A percentile compares a stretch with the other conserved stretches of the same genome.
phyloP scores from a whole-genome alignment of 2,797 vertebrate species.

The Crocidura indochinensis region DNA sequence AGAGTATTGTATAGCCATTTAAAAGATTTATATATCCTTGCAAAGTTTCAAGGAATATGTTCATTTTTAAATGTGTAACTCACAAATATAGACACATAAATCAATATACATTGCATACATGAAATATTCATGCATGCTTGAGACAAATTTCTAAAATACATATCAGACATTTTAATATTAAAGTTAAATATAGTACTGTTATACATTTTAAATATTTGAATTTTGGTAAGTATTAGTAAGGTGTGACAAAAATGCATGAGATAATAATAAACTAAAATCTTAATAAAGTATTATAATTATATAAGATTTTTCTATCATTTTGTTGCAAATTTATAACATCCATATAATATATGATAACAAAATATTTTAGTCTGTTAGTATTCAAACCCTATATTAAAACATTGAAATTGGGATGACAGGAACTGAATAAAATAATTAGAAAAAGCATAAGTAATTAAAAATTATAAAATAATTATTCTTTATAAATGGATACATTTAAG shows the following conservation, averaged over 20 bases:
- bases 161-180: not conserved
- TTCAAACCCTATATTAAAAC: too few relatives aligned
- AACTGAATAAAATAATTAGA: too few relatives aligned
- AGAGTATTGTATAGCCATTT: not conserved
- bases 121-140: not conserved
- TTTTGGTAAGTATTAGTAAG: not conserved
- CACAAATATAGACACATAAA: not conserved
- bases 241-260: too few relatives aligned
- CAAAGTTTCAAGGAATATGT: not conserved
- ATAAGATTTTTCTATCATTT: too few relatives aligned
- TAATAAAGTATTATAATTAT: too few relatives aligned
- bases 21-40: not conserved
- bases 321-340: too few relatives aligned
- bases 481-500: not conserved
- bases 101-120: accelerated
- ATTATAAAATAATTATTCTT: not conserved
- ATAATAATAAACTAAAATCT: too few relatives aligned
- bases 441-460: not conserved
- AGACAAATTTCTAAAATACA: not conserved
- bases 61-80: not conserved
- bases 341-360: too few relatives aligned
- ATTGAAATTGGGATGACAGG: too few relatives aligned
- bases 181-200: not conserved
- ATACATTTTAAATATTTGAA: not conserved
- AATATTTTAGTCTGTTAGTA: too few relatives aligned